phyloP scores from a whole-genome alignment of 2,888 invertebrate species.

The Melitaea athalia region DNA sequence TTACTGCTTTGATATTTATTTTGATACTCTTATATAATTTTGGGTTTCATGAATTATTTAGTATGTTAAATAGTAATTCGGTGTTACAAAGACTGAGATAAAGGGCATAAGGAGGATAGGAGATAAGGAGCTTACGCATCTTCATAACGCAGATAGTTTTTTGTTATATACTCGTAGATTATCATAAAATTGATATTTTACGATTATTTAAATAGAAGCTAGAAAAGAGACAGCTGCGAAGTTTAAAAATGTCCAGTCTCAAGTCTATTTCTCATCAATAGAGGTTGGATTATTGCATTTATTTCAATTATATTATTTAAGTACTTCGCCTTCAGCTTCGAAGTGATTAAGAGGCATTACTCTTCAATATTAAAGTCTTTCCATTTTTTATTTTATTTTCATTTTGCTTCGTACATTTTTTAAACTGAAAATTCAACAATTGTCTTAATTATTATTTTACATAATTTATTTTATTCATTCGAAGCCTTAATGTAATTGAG shows the following conservation, averaged over 20 bases:
- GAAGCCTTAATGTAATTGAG: too few species aligned
- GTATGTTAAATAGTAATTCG: not conserved
- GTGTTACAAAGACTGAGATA: not conserved
- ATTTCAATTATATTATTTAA: conserved; percentile 2
- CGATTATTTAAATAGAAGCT: not conserved
- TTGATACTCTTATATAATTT: not conserved
- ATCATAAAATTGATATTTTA: conserved; percentile 6
- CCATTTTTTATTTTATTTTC: too few species aligned
- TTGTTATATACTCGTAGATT: not conserved
- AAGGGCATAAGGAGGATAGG: too few species aligned
- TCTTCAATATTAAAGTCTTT: not conserved
- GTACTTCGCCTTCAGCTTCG: not conserved
- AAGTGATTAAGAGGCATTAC: not conserved
- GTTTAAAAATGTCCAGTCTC: not conserved
- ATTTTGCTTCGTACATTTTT: too few species aligned
- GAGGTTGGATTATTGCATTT: not conserved
- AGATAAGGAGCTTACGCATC: not conserved
- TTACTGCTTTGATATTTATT: not conserved
- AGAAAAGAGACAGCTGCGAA: not conserved
- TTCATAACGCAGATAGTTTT: not conserved
- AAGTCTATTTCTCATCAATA: not conserved
- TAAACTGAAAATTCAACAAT: too few species aligned
- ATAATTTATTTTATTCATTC: too few species aligned
- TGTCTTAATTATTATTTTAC: too few species aligned
- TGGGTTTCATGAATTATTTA: not conserved